Conservation (phyloP, 2,888 invertebrate species). For the Cryptus viduatorius region DNA sequence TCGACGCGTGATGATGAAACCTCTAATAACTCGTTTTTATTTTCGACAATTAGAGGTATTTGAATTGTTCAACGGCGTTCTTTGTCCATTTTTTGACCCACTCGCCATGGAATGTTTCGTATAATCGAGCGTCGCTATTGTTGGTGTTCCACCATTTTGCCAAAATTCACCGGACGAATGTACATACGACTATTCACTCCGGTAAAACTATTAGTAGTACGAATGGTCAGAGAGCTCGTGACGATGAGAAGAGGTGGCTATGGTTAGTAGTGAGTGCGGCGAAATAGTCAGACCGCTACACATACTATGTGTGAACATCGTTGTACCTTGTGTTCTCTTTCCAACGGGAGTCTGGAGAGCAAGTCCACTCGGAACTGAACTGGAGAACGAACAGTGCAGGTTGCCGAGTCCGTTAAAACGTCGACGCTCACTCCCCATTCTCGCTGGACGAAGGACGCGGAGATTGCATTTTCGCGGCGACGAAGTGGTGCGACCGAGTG, state of each 20-base stretch:
- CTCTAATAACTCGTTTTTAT: too few relatives aligned
- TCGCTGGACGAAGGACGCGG: slow-evolving; percentile 52
- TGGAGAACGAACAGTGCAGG: slow-evolving; percentile 20
- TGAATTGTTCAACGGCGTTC: too few relatives aligned
- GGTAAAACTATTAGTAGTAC: slow-evolving; percentile 55
- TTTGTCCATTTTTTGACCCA: too few relatives aligned
- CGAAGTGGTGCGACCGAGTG: slow-evolving; percentile 57
- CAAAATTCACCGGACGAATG: not conserved
- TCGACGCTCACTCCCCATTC: slow-evolving; percentile 38
- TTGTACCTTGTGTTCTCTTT: slow-evolving; percentile 27
- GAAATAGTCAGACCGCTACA: slow-evolving; percentile 58
- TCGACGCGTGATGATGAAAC: too few relatives aligned
- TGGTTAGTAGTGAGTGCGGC: slow-evolving; percentile 48
- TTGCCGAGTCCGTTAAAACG: slow-evolving; percentile 53
- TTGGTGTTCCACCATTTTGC: slow-evolving; percentile 31
- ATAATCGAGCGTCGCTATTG: not conserved
- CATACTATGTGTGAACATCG: not conserved
- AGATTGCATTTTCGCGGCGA: slow-evolving; percentile 67
- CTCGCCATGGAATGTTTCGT: too few relatives aligned
- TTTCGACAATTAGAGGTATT: too few relatives aligned
- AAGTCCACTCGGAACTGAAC: slow-evolving; percentile 41
- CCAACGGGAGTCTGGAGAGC: slow-evolving; percentile 13
- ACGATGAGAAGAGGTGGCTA: slow-evolving; percentile 15
- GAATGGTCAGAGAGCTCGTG: slow-evolving; percentile 44
- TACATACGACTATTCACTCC: slow-evolving; percentile 1